Evolutionary conservation across 2,797 vertebrate species (phyloP).

Genomic region (Gymnoscopelus braueri): DNA sequence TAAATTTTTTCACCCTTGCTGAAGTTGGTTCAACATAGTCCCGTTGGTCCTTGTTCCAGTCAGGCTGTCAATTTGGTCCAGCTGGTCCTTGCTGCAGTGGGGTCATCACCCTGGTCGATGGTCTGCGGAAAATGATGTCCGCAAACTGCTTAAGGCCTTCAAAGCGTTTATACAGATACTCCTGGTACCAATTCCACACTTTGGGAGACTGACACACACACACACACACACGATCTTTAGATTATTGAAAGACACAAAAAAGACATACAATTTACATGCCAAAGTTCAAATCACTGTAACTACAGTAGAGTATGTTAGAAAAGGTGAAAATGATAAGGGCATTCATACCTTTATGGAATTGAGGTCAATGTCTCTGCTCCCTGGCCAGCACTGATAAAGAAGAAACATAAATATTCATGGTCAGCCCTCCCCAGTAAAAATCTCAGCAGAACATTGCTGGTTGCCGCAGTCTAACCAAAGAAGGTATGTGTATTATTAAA

Average conservation of each 20-base stretch:
- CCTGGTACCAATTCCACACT: conserved; percentile 89
- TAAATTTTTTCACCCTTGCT: too few relatives aligned
- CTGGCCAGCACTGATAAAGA: conserved; percentile 82
- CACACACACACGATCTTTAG: conserved; percentile 4
- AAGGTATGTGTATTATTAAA: conserved; percentile 76
- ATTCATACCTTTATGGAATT: conserved; percentile 87
- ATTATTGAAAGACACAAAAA: neutral
- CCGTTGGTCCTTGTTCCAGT: too few relatives aligned
- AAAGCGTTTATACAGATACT: conserved; percentile 87
- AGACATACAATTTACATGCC: conserved; percentile 21
- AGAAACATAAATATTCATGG: conserved; percentile 70
- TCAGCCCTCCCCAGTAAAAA: conserved; percentile 49
- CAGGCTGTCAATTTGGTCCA: too few relatives aligned
- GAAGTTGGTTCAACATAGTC: too few relatives aligned
- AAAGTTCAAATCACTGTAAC: conserved; percentile 28
- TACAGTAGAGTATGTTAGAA: conserved; percentile 35
- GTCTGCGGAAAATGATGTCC: conserved; percentile 79
- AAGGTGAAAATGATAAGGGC: conserved; percentile 33
- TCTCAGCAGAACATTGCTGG: conserved; percentile 52
- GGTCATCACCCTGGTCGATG: neutral
- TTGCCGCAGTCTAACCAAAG: conserved; percentile 52
- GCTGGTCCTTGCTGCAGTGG: too few relatives aligned
- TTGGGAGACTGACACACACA: conserved; percentile 60
- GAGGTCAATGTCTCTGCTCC: conserved; percentile 79
- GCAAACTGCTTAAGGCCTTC: conserved; percentile 87